phyloP scores from a whole-genome alignment of 1,140 invertebrate genomes.

The Diploscapter pachys region DNA sequence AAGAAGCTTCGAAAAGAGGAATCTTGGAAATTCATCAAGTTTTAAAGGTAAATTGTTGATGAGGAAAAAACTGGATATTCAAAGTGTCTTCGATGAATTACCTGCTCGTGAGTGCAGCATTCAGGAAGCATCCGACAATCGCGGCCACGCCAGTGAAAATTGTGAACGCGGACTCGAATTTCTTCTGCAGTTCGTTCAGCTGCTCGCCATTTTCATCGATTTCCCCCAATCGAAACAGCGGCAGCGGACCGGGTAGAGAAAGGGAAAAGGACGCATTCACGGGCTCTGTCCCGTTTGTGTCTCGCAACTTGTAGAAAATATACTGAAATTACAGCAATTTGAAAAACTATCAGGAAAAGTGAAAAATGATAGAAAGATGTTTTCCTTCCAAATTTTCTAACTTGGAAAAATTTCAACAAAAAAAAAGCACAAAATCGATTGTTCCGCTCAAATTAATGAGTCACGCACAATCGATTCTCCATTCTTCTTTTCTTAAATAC shows the following conservation, averaged over 20 bases:
- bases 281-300: not conserved
- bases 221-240: not conserved
- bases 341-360: not conserved
- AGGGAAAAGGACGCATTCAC: not conserved
- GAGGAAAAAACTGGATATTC: not conserved
- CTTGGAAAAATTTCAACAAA: not conserved
- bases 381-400: not conserved
- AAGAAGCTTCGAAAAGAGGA: not conserved
- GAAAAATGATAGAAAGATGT: not conserved
- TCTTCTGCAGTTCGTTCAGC: slow-evolving; percentile 20
- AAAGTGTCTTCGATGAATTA: not conserved
- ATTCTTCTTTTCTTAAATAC: not conserved
- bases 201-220: not conserved
- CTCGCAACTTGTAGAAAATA: slow-evolving; percentile 32
- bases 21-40: not conserved
- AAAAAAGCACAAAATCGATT: not conserved
- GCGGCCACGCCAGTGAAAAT: slow-evolving; percentile 20
- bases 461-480: not conserved
- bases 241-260: not conserved
- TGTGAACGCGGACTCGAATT: slow-evolving; percentile 27
- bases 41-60: slow-evolving; percentile 3
- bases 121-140: slow-evolving; percentile 20
- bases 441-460: not conserved
- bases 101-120: slow-evolving; percentile 23
- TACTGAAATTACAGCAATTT: slow-evolving; percentile 21